phyloP scores from a whole-genome alignment of 2,113 vertebrate genomes.

The Ochotona curzoniae region DNA sequence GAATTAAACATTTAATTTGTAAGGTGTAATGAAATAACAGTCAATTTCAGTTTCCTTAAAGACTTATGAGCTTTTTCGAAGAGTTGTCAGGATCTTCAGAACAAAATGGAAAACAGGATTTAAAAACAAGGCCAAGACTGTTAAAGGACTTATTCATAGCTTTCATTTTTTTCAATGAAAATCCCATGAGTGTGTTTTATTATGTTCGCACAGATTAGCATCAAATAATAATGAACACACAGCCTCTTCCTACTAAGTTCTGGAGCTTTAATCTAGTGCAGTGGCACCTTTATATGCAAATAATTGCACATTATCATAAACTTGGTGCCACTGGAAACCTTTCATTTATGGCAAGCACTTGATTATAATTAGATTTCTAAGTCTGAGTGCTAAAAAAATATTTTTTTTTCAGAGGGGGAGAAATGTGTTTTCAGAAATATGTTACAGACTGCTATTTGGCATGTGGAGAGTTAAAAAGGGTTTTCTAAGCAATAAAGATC shows the following conservation, averaged over 20 bases:
- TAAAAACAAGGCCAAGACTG: conserved; percentile 77
- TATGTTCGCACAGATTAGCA: too few relatives aligned
- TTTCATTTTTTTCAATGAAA: neutral
- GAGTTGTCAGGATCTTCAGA: conserved; percentile 67
- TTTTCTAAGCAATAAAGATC: conserved; percentile 3
- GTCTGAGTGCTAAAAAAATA: conserved; percentile 24
- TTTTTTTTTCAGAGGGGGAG: too few relatives aligned
- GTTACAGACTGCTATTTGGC: neutral
- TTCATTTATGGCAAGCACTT: conserved; percentile 69
- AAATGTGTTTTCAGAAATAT: too few relatives aligned
- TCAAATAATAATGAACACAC: neutral
- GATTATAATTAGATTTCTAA: conserved; percentile 64
- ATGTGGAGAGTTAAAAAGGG: neutral
- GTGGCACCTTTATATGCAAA: conserved; percentile 72
- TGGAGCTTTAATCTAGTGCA: conserved; percentile 28
- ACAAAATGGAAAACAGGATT: conserved; percentile 73
- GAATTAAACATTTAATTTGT: conserved; percentile 76
- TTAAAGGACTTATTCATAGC: neutral
- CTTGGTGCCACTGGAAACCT: conserved; percentile 75
- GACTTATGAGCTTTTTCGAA: conserved; percentile 64
- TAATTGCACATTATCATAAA: conserved; percentile 69
- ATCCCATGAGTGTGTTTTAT: too few relatives aligned
- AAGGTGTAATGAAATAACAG: conserved; percentile 74
- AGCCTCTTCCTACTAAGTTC: conserved; percentile 41
- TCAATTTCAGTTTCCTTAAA: conserved; percentile 77